Evolutionary conservation across 2,888 invertebrate species (phyloP), one percentile per base, ranked within the genome.

Genomic region (Tinea pellionella): DNA sequence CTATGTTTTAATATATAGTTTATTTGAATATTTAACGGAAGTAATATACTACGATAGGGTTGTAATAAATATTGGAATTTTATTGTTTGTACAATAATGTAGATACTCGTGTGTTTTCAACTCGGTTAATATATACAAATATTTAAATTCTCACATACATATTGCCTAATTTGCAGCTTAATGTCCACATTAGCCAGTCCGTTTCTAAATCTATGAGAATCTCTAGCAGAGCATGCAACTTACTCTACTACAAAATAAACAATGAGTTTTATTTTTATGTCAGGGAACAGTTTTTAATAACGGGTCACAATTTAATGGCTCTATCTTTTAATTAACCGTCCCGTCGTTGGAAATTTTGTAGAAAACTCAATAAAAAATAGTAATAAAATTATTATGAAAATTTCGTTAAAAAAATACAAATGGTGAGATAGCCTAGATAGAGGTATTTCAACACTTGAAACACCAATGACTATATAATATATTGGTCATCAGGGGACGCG

Each of bases 111-210:
- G 63, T 67, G 66, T 64, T 66, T 69, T 64, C 47, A 55, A 61
- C 66, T 69, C 65, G 68, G 66, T 69, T 65, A 69, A 76, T 73
- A 72, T 66, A 69, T 65, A 70, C 70, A 69, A 64, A 72, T 70
- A 69, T 72, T 69, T 65, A 61, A 69, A 75, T 83, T 83, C 83
- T 73, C 84, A 85, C 85, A 81, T 78, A 80, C 67, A 79, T 72
- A 80, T 77, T 74, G 73, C 78, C 79, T 84, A 77, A 82, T 84
- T 84, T 83, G 77, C 77, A 78, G 74, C 65, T 79, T 77, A 82
- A 82, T 78, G 78, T 73, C 70, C 24, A 67, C 70, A 77, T 79
- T 77, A 80, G 70, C 71, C 7, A 7, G 67, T 63, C 68, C 67
- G 53, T 53, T 68, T 69, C 67, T 65, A 66, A 65, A 65, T 75